Conservation (phyloP, 2,888 invertebrate genomes). For the Drosophila austrosaltans region DNA sequence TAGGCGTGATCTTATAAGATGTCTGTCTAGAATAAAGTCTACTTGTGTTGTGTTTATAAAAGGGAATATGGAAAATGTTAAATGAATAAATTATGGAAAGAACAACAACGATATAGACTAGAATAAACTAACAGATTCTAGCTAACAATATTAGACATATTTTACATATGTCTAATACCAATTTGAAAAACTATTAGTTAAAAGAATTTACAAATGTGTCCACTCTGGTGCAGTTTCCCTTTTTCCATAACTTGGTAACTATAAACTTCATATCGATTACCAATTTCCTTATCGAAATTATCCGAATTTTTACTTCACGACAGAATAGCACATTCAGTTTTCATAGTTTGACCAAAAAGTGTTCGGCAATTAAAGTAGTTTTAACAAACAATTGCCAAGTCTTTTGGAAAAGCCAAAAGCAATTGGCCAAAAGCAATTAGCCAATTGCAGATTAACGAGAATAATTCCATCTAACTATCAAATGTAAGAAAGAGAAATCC, state of each 20-base stretch:
- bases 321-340: background rate
- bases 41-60: background rate
- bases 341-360: background rate
- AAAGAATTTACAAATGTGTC: background rate
- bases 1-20: conserved; percentile 1
- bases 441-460: background rate
- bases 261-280: no score
- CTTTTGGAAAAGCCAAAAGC: no score
- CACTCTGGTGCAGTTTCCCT: background rate
- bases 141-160: background rate
- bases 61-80: background rate
- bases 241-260: no score
- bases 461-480: background rate
- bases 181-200: background rate
- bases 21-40: background rate
- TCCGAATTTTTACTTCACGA: background rate
- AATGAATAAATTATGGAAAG: background rate
- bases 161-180: background rate
- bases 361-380: background rate
- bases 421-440: no score
- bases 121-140: background rate
- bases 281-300: no score
- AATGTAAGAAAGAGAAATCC: background rate
- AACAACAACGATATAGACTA: no score
- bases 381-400: no score